Percentiles rank a stretch among this genome's conserved stretches.
These are phyloP conservation scores for Pomacea canaliculata DNA, from an alignment of 2,888 invertebrate genomes.

Conservation along the genomic window DNA sequence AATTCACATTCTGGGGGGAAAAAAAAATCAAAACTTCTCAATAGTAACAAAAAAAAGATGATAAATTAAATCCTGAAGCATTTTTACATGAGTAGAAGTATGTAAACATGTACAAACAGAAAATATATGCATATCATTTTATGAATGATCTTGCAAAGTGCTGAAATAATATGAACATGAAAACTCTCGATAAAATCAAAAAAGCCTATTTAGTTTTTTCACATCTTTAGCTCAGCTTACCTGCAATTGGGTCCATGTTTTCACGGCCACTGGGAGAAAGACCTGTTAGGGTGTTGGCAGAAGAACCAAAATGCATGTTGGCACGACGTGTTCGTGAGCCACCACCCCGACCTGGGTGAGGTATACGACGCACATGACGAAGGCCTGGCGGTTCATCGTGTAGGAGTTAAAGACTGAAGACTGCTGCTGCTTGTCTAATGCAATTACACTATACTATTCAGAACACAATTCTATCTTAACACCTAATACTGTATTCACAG, in stretches of 20 bases:
- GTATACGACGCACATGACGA: conserved; percentile 81
- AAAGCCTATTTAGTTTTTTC: background rate
- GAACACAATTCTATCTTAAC: no score
- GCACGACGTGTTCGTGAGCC: conserved; percentile 85
- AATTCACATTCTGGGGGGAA: no score
- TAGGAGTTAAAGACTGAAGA: conserved; percentile 39
- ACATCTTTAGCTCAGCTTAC: conserved; percentile 36
- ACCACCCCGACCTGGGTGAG: conserved; percentile 81
- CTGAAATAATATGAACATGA: no score
- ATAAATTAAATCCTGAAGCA: no score
- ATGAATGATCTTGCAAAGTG: no score
- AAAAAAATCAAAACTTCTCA: no score
- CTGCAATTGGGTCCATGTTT: conserved; percentile 94
- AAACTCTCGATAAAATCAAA: no score
- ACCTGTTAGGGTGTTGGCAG: conserved; percentile 81
- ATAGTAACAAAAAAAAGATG: no score
- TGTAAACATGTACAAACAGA: no score
- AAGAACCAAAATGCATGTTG: conserved; percentile 95
- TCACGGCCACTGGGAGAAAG: conserved; percentile 91
- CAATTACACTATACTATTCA: background rate
- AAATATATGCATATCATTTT: no score
- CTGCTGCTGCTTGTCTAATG: background rate
- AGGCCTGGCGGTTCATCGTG: conserved; percentile 87
- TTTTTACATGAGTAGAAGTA: no score
- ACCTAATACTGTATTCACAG: no score